These are phyloP conservation scores for Spheniscus humboldti DNA, from an alignment of 2,797 vertebrate species.

Conservation along the genomic window DNA sequence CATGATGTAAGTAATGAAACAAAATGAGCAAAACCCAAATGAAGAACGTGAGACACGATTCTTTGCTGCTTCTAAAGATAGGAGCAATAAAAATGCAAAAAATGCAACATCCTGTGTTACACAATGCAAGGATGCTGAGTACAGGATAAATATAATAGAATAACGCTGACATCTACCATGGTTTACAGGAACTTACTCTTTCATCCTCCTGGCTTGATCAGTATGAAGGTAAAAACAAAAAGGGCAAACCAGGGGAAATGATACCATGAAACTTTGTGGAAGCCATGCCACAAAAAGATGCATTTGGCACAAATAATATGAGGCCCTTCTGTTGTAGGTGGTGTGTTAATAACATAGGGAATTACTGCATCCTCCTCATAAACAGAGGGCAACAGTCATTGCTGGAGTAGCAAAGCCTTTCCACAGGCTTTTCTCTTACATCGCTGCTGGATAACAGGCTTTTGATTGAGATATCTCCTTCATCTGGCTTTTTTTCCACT, in stretches of 20 bases:
- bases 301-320: not conserved
- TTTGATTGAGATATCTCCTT: not conserved
- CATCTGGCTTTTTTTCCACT: too few species aligned
- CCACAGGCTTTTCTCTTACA: not conserved
- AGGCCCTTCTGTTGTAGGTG: not conserved
- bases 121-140: not conserved
- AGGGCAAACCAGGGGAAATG: not conserved
- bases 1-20: not conserved
- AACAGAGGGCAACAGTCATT: not conserved
- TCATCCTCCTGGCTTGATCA: not conserved
- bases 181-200: not conserved
- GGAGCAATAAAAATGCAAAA: not conserved
- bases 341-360: not conserved
- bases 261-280: not conserved
- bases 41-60: not conserved
- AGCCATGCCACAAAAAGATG: not conserved
- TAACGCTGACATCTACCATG: not conserved
- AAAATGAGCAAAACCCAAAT: not conserved
- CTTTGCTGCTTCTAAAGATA: not conserved
- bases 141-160: not conserved
- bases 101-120: not conserved
- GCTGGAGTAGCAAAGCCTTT: not conserved
- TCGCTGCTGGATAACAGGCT: not conserved
- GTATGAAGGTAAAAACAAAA: not conserved
- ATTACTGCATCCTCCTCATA: not conserved